Conservation (phyloP, 2,888 invertebrate genomes). For the Volucella inanis region DNA sequence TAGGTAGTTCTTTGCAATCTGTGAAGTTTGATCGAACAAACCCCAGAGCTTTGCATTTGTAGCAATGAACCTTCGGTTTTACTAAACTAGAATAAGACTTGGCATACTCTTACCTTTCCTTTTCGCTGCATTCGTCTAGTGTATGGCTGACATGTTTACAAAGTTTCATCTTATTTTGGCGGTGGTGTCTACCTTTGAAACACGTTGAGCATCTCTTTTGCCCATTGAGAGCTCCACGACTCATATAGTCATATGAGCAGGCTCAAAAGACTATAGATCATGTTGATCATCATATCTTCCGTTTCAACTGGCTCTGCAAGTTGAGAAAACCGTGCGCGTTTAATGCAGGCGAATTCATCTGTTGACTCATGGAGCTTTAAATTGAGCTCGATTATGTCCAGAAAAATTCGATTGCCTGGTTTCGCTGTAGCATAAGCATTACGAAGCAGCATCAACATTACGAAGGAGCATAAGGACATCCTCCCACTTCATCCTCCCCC, state of each 20-base stretch:
- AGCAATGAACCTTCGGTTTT: no score
- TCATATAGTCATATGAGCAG: not conserved
- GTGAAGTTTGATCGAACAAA: no score
- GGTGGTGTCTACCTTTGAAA: not conserved
- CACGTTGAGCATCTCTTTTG: no score
- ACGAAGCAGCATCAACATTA: not conserved
- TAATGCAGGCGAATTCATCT: conserved; percentile 7
- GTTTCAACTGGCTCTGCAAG: not conserved
- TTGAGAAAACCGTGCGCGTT: not conserved
- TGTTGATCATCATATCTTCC: no score
- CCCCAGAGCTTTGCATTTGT: no score
- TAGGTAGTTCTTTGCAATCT: no score
- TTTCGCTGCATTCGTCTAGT: no score
- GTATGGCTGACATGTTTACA: no score
- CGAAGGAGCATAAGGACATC: not conserved
- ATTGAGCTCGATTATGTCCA: not conserved
- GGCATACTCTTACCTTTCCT: no score
- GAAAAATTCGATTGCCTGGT: not conserved
- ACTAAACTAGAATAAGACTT: no score
- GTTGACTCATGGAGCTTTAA: not conserved
- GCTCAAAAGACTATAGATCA: not conserved
- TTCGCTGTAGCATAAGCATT: conserved; percentile 5
- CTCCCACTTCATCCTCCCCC: no score
- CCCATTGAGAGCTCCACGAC: not conserved
- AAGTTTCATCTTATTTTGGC: not conserved